phyloP scores from a whole-genome alignment of 1,140 invertebrate genomes.

The Drosophila kepulauana region DNA sequence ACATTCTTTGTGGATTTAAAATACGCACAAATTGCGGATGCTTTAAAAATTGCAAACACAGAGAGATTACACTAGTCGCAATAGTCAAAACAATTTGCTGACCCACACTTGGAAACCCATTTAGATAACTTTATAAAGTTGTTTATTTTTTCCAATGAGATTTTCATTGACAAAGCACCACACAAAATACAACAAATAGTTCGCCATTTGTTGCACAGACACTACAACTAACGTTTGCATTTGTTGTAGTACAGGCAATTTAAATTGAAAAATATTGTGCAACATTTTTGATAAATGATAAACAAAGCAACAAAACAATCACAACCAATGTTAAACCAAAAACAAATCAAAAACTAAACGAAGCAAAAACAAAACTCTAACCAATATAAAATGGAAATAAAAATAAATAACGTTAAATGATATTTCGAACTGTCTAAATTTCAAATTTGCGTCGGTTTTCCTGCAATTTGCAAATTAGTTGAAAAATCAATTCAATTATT shows the following conservation, averaged over 20 bases:
- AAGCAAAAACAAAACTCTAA: constrained; percentile 8
- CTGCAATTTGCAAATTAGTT: constrained; percentile 70
- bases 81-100: neutral
- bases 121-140: constrained; percentile 5
- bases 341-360: constrained; percentile 32
- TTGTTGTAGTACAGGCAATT: constrained; percentile 44
- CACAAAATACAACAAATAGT: constrained; percentile 19
- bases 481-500: constrained; percentile 70
- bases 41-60: constrained; percentile 15
- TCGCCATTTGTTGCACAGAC: neutral
- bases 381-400: constrained; percentile 22
- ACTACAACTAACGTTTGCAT: neutral
- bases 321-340: constrained; percentile 25
- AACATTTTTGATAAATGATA: constrained; percentile 62
- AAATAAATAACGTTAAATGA: constrained; percentile 52
- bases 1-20: constrained; percentile 14
- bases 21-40: neutral
- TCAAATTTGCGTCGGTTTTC: constrained; percentile 40
- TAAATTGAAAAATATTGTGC: constrained; percentile 64
- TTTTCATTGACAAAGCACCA: constrained; percentile 6
- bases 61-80: neutral
- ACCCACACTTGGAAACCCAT: constrained; percentile 21
- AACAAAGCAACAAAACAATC: constrained; percentile 35
- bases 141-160: neutral
- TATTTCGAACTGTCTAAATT: constrained; percentile 53